Evolutionary conservation across 2,888 invertebrate species (phyloP).

Genomic region (Dryomyza anilis): DNA sequence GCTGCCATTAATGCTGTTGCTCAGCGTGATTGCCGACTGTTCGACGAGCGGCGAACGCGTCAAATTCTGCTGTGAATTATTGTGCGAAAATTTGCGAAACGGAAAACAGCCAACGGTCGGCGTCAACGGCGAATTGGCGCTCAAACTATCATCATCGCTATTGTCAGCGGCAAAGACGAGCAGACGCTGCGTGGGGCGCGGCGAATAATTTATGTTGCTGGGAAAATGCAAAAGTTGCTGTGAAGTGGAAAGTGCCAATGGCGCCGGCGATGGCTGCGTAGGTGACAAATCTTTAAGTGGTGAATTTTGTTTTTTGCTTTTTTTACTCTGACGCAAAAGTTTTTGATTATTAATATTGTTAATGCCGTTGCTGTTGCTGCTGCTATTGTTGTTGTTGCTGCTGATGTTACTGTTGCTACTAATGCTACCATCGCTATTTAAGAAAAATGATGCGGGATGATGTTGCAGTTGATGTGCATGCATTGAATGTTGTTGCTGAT

Average conservation of each 20-base stretch:
- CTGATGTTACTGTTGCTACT: slow-evolving; percentile 34
- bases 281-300: no score
- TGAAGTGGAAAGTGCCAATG: not conserved
- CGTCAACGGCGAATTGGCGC: slow-evolving; percentile 47
- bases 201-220: not conserved
- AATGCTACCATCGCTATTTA: slow-evolving; percentile 33
- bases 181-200: not conserved
- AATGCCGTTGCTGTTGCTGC: slow-evolving; percentile 27
- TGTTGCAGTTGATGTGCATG: slow-evolving; percentile 33
- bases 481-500: slow-evolving; percentile 28
- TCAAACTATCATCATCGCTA: slow-evolving; percentile 41
- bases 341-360: slow-evolving; percentile 34
- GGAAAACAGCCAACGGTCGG: slow-evolving; percentile 53
- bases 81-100: slow-evolving; percentile 43
- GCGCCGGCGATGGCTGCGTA: no score
- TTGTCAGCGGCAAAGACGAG: slow-evolving; percentile 29
- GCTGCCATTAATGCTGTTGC: no score
- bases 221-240: not conserved
- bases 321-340: slow-evolving; percentile 32
- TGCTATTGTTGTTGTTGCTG: slow-evolving; percentile 35
- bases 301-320: no score
- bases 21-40: slow-evolving; percentile 29
- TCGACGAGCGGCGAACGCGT: slow-evolving; percentile 31
- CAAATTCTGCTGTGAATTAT: slow-evolving; percentile 1
- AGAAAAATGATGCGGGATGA: no score